Conservation (phyloP, 2,888 invertebrate species). For the Drosophila sordidula region DNA sequence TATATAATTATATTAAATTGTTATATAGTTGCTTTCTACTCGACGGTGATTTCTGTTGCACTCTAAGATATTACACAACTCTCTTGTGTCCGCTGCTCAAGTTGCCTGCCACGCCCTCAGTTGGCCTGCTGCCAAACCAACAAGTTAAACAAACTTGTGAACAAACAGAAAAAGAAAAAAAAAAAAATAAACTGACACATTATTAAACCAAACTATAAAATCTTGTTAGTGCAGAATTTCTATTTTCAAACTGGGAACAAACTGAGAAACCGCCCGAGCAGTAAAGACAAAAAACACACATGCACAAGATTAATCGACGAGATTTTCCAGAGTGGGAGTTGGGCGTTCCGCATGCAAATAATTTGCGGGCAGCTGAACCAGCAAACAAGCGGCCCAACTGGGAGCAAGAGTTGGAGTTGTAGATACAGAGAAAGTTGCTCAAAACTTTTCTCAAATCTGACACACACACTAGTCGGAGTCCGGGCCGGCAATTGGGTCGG, state of each 20-base stretch:
- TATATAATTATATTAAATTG: too few relatives aligned
- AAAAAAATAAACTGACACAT: constrained; percentile 41
- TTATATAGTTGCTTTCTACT: neutral
- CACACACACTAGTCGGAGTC: constrained; percentile 12
- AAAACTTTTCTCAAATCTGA: constrained; percentile 56
- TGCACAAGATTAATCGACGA: constrained; percentile 68
- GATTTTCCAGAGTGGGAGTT: constrained; percentile 16
- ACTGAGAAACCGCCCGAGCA: constrained; percentile 18
- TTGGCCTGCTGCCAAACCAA: constrained; percentile 25
- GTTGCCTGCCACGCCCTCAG: constrained; percentile 14
- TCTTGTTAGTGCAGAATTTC: constrained; percentile 51
- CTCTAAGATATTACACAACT: constrained; percentile 18
- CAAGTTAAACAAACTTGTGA: constrained; percentile 26
- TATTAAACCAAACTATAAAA: constrained; percentile 53
- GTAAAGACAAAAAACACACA: constrained; percentile 36
- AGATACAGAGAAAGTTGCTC: constrained; percentile 46
- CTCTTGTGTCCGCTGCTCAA: constrained; percentile 8
- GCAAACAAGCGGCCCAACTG: constrained; percentile 54
- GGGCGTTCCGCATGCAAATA: constrained; percentile 60
- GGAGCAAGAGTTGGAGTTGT: constrained; percentile 27
- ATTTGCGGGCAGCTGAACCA: constrained; percentile 65
- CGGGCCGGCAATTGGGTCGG: constrained; percentile 8
- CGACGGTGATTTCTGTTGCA: neutral
- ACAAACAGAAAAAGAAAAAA: constrained; percentile 7
- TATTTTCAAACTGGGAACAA: constrained; percentile 49